Percentiles rank a stretch among this genome's conserved stretches.
These are phyloP conservation scores for Platysteira castanea DNA, from an alignment of 2,113 vertebrate genomes.

Conservation along the genomic window DNA sequence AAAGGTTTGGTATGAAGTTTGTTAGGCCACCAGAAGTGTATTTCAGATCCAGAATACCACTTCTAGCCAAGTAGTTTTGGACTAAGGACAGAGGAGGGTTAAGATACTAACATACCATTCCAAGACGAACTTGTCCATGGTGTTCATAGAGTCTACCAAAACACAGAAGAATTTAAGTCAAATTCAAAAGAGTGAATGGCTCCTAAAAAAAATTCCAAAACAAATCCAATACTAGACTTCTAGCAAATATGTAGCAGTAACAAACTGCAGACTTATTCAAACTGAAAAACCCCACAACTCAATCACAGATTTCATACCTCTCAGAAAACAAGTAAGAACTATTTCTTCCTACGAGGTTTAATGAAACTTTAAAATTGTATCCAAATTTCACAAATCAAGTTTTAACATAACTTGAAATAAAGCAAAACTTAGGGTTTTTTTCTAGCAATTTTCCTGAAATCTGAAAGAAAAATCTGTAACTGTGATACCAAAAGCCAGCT, in stretches of 20 bases:
- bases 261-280: background rate
- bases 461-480: background rate
- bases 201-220: background rate
- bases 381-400: background rate
- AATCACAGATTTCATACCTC: background rate
- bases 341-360: background rate
- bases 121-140: conserved; percentile 92
- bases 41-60: background rate
- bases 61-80: background rate
- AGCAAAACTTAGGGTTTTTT: background rate
- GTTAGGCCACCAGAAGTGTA: background rate
- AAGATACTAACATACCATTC: conserved; percentile 83
- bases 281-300: background rate
- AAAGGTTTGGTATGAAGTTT: background rate
- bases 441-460: background rate
- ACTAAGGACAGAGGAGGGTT: background rate
- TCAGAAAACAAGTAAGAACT: background rate
- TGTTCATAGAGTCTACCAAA: conserved; percentile 81
- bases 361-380: background rate
- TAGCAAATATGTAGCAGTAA: background rate
- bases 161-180: conserved; percentile 20
- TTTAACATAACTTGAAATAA: background rate
- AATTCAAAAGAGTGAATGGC: background rate
- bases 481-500: background rate
- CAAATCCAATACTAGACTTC: background rate